Base-by-base conservation (phyloP, 2,797 vertebrate genomes). In the Denticeps clupeoides region DNA sequence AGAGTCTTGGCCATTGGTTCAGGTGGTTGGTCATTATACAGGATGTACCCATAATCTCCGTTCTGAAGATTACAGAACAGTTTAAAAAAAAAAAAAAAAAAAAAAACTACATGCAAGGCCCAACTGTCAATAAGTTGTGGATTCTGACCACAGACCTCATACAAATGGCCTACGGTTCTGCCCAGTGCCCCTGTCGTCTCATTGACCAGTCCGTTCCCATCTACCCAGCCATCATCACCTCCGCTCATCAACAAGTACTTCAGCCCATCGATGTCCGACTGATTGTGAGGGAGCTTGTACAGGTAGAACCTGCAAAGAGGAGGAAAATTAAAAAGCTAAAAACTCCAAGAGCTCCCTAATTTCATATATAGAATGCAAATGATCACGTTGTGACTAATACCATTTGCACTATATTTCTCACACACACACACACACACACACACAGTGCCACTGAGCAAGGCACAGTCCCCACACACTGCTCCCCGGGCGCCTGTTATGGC, bases 21-120 rank as follows among this genome's bases (percentile, higher is more conserved):
- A 11, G 35, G 35, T 11, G 35, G 70, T 66, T 90, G 85, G 69
- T 94, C 91, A 7, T 91, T 94, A 72, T 94, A 94, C 13, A 91
- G 78, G 50, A 93, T 56, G 53, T 84, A 92, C 0, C 88, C 88
- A 1, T 87, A 27, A 6, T 86, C 78, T 23, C 56, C 58, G 35
- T 41, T 41, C 81, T 77, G 24, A 4, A 4, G 24, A 5, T 18
- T 9, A 9, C 6, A 4, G 7, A 35, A 18, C 15, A 16, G 19
- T 2, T 16, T 4, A 38, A 4, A 4, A 11, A 9, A 5, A 18
- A 28, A 35, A 45, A 16, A 35, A n/a, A 33, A 46, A 19, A 5
- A 11, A 32, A 47, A 44, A 23, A 24, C 4, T 24, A 23, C 7
- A 25, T 25, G 7, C 25, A 25, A 7, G 12, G 22, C 21, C 18